Base-by-base conservation (phyloP, 2,888 invertebrate genomes). In the Hirtodrosophila duncani region DNA sequence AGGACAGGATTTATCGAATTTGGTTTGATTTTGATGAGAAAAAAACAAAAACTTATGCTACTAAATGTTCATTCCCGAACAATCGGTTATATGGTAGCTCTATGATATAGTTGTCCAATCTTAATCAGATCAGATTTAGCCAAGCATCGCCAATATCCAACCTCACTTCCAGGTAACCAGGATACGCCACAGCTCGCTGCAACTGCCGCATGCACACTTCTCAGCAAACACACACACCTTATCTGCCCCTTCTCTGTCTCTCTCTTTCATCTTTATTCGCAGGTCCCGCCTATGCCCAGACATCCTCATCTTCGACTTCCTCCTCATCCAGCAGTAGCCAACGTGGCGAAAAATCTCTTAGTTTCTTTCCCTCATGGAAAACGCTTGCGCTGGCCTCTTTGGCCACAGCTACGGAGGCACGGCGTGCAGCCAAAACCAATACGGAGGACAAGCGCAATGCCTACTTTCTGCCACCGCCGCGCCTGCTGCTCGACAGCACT, bases 311-410 rank as follows among this genome's bases (percentile, higher is more conserved):
- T 17, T 44, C 66, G 13, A 48, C 64, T 11, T 27, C 51, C 21
- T 48, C 66, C 13, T 31, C 60, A 3, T 30, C 34, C 13, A 20
- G 20, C 20, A 20, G 20, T 6, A 20, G 20, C 20, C 38, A 52
- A 56, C 74, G 83, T 2, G 67, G 70, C 7, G 84, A 82, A 48
- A 84, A 84, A 29, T 82, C 83, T 2, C 59, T 84, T 18, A 72
- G 65, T 6, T 84, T 85, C 57, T 85, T 84, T 46, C 84, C 84
- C 18, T 84, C 83, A 2, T 86, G 86, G 86, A 85, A 85, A 63
- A 81, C 81, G 6, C 37, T 85, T 37, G 84, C 85, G 0, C 53
- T 85, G 13, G 83, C 85, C 18, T 85, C 85, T 17, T 65, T 85
- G 24, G 78, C 75, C 41, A 71, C 71, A 10, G 57, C 70, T 16